Conservation (phyloP, 2,888 invertebrate genomes). For the Callyntrura guangdongensis region DNA sequence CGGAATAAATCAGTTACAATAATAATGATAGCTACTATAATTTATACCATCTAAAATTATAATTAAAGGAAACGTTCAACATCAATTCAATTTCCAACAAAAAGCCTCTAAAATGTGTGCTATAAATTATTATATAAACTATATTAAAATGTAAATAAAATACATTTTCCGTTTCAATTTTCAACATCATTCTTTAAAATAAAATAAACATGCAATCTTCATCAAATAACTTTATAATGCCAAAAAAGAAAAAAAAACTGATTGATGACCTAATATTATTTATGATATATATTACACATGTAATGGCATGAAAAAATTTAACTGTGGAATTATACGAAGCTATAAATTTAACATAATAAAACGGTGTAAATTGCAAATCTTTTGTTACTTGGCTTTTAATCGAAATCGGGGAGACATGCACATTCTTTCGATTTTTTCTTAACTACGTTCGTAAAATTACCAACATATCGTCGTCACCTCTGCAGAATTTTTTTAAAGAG, state of each 20-base stretch:
- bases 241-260: conserved; percentile 14
- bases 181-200: conserved; percentile 52
- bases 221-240: conserved; percentile 11
- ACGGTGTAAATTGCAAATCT: not conserved
- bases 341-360: conserved; percentile 54
- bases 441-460: not conserved
- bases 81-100: conserved; percentile 9
- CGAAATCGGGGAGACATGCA: conserved; percentile 16
- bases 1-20: conserved; percentile 64
- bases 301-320: too few species aligned
- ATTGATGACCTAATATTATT: conserved; percentile 24
- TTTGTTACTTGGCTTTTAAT: not conserved
- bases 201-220: conserved; percentile 28
- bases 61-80: conserved; percentile 6
- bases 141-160: conserved; percentile 52
- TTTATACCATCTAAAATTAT: conserved; percentile 52
- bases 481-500: not conserved
- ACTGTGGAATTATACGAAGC: not conserved
- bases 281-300: not conserved
- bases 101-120: conserved; percentile 39
- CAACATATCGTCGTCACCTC: not conserved
- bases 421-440: conserved; percentile 17
- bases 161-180: conserved; percentile 53
- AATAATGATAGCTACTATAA: conserved; percentile 16
- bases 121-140: conserved; percentile 17